A percentile compares a stretch with the other conserved stretches of the same genome.
Conservation (phyloP, 2,797 vertebrate species). For the Pseudochromis fuscus region DNA sequence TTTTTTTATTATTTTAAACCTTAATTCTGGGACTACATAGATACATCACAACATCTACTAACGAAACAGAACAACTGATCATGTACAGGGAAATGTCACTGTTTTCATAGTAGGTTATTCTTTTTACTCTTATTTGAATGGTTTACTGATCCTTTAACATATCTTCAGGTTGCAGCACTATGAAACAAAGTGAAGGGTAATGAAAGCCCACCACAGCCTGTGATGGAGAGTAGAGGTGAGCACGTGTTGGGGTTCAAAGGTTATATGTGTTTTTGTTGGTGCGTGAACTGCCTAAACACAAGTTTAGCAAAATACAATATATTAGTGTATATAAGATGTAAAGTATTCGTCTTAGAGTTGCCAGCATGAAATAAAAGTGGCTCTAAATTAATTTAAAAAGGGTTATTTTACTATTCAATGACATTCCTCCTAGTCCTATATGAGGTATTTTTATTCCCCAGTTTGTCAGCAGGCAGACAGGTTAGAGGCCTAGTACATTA, state of each 20-base stretch:
- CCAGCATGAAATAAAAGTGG: background rate
- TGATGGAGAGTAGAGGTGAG: background rate
- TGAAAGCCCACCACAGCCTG: background rate
- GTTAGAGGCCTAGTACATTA: constrained; percentile 22
- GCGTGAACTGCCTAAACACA: constrained; percentile 10
- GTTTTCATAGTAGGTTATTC: constrained; percentile 16
- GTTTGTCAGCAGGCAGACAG: constrained; percentile 31
- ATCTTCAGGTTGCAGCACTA: background rate
- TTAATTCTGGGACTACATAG: constrained; percentile 31
- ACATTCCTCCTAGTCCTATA: constrained; percentile 9
- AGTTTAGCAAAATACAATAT: constrained; percentile 13
- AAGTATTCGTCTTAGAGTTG: background rate
- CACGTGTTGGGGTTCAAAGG: background rate
- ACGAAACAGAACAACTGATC: constrained; percentile 22
- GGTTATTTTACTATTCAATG: background rate
- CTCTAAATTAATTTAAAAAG: background rate
- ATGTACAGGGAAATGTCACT: constrained; percentile 42
- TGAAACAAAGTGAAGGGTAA: constrained; percentile 4
- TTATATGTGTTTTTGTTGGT: constrained; percentile 5
- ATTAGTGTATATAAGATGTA: constrained; percentile 14
- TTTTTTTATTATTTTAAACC: constrained; percentile 9
- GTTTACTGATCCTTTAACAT: background rate
- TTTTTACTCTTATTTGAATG: background rate
- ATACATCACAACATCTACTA: constrained; percentile 47
- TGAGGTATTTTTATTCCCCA: constrained; percentile 32